These are phyloP conservation scores for Amphiura filiformis DNA, from an alignment of 35 echinoderm and acorn worm genomes.

Conservation along the genomic window DNA sequence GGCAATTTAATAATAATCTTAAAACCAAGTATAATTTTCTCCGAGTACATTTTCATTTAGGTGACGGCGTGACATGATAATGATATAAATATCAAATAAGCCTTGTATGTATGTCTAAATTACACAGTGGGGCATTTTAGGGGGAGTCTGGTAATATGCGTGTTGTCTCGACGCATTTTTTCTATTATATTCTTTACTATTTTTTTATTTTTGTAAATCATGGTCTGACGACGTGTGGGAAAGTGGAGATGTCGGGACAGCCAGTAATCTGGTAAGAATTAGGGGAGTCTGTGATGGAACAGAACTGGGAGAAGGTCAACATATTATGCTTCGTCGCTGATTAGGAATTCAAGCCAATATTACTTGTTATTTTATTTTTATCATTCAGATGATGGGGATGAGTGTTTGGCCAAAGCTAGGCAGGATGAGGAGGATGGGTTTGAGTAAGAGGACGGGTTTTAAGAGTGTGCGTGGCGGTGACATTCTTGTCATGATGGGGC, in stretches of 20 bases:
- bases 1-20: slow-evolving; percentile 11
- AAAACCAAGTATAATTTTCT: not conserved
- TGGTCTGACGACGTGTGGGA: not conserved
- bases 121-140: not conserved
- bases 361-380: too few species aligned
- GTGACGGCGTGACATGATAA: not conserved
- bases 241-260: not conserved
- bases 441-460: not conserved
- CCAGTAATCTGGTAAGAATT: not conserved
- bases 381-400: not conserved
- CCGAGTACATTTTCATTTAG: not conserved
- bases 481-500: not conserved
- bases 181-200: too few species aligned
- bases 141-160: not conserved
- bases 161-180: too few species aligned
- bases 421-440: not conserved
- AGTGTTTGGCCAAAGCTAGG: not conserved
- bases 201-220: not conserved
- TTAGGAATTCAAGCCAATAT: not conserved
- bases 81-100: slow-evolving; percentile 9
- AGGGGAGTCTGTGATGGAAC: too few species aligned
- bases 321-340: not conserved
- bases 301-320: not conserved
- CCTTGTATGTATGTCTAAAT: not conserved
- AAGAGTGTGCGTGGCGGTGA: not conserved